phyloP scores from a whole-genome alignment of 2,797 vertebrate species.

The Bradypodion ventrale region DNA sequence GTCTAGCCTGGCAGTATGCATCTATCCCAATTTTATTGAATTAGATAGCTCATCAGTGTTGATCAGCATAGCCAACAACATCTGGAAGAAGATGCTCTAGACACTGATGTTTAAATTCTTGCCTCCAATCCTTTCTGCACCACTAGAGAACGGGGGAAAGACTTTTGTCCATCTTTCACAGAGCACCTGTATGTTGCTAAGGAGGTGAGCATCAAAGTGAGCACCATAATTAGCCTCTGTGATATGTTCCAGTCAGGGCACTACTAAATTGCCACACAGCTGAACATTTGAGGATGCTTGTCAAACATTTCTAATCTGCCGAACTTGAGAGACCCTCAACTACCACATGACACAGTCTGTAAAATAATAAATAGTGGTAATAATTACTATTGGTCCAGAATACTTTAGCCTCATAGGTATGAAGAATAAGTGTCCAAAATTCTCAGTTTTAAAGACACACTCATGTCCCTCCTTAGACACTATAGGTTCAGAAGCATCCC shows the following conservation, averaged over 20 bases:
- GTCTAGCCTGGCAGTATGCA: too few species aligned
- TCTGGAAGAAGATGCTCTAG: neutral
- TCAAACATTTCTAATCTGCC: neutral
- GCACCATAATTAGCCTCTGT: neutral
- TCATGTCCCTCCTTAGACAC: neutral
- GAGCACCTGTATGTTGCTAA: neutral
- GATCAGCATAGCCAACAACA: too few species aligned
- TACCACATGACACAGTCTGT: neutral
- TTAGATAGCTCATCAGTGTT: too few species aligned
- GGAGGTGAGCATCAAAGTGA: neutral
- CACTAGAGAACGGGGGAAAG: too few species aligned
- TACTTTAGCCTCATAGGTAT: neutral
- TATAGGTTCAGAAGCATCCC: neutral
- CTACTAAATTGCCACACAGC: neutral
- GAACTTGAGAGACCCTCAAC: neutral
- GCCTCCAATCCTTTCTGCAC: neutral
- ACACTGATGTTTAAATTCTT: neutral
- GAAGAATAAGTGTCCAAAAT: neutral
- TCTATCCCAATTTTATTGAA: too few species aligned
- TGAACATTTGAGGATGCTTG: neutral
- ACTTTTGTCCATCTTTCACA: neutral
- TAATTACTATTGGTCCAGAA: neutral
- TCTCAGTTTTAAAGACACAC: neutral
- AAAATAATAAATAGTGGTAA: neutral
- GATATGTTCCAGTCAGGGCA: neutral